Conservation (phyloP, 2,113 vertebrate species). For the Vidua chalybeata region DNA sequence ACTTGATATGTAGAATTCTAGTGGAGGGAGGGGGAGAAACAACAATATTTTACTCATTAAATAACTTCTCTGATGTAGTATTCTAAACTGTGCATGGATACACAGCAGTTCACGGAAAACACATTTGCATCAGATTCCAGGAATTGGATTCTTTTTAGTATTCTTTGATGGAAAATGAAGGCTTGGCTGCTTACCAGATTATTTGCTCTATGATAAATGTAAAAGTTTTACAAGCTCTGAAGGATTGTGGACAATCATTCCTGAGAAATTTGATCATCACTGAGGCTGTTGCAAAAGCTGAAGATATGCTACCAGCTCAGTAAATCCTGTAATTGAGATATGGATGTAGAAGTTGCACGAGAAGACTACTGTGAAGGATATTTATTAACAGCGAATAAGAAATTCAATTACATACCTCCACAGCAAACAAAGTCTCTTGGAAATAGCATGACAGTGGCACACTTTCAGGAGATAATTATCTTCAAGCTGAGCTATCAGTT, state of each 20-base stretch:
- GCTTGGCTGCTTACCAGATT: constrained; percentile 66
- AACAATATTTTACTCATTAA: constrained; percentile 60
- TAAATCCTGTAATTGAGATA: not conserved
- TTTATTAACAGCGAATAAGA: not conserved
- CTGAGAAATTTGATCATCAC: constrained; percentile 70
- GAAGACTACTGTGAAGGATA: not conserved
- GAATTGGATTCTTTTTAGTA: constrained; percentile 30
- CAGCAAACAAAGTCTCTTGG: not conserved
- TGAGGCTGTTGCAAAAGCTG: constrained; percentile 60
- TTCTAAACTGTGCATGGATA: not conserved
- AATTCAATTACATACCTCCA: not conserved
- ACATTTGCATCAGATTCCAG: constrained; percentile 52
- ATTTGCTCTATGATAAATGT: constrained; percentile 57
- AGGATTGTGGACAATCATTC: constrained; percentile 58
- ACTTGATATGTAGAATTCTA: constrained; percentile 35
- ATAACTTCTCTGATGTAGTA: not conserved
- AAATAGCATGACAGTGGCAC: not conserved
- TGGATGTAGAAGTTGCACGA: not conserved
- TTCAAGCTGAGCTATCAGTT: not conserved
- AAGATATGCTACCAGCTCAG: constrained; percentile 52
- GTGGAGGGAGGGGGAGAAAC: not conserved
- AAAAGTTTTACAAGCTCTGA: constrained; percentile 61
- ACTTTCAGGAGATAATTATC: not conserved
- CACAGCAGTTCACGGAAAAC: constrained; percentile 39
- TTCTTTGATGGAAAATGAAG: constrained; percentile 65